phyloP scores from a whole-genome alignment of 2,888 invertebrate species.

The Mimumesa dahlbomi region DNA sequence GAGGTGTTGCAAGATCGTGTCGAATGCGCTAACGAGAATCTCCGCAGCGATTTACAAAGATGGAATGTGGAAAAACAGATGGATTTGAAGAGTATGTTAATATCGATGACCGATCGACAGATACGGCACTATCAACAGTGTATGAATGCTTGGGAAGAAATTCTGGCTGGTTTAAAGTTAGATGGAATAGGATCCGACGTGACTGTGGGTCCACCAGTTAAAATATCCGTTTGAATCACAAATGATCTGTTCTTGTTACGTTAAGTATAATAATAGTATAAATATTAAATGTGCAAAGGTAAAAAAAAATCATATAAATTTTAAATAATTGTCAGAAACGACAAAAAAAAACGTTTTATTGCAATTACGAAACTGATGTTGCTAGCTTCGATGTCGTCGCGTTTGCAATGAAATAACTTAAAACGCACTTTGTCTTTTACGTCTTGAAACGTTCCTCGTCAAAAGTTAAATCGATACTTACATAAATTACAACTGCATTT shows the following conservation, averaged over 20 bases:
- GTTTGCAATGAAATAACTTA: slow-evolving; percentile 48
- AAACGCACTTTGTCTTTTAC: slow-evolving; percentile 25
- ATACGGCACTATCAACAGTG: slow-evolving; percentile 85
- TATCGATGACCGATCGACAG: slow-evolving; percentile 85
- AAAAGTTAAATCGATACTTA: slow-evolving; percentile 35
- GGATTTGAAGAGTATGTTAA: slow-evolving; percentile 84
- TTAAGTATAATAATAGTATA: neutral
- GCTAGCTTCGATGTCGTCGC: slow-evolving; percentile 46
- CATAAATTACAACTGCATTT: slow-evolving; percentile 41
- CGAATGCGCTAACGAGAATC: slow-evolving; percentile 86
- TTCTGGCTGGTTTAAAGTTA: slow-evolving; percentile 75
- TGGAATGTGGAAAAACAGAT: slow-evolving; percentile 86
- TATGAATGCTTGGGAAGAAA: slow-evolving; percentile 83
- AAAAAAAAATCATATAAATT: no score
- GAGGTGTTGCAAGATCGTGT: slow-evolving; percentile 84
- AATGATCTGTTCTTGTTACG: slow-evolving; percentile 1
- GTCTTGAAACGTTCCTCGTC: slow-evolving; percentile 34
- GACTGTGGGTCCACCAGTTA: slow-evolving; percentile 61
- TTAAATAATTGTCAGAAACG: slow-evolving; percentile 31
- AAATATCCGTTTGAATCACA: slow-evolving; percentile 64
- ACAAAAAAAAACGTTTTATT: slow-evolving; percentile 55
- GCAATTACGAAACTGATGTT: slow-evolving; percentile 49
- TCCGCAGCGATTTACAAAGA: slow-evolving; percentile 85
- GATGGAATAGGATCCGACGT: slow-evolving; percentile 70
- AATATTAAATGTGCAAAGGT: slow-evolving; percentile 34